A percentile compares a stretch with the other conserved stretches of the same genome.
phyloP scores from a whole-genome alignment of 37 sponge, comb jelly and placozoan genomes.

The Beroe ovata region DNA sequence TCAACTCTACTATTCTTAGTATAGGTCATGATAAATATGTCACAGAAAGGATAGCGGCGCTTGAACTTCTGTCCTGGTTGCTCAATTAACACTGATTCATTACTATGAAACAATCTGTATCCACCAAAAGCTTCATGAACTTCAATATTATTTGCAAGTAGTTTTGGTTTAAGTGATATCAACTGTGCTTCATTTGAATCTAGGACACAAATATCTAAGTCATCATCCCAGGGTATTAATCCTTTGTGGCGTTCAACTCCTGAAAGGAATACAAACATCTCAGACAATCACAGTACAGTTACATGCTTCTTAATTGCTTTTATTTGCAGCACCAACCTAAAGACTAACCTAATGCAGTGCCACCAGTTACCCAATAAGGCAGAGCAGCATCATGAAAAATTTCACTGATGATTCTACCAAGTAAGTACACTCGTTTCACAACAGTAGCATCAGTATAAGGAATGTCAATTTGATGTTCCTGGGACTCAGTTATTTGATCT shows the following conservation, averaged over 20 bases:
- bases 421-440: neutral
- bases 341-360: neutral
- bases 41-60: neutral
- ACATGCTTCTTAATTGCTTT: too few species aligned
- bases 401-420: neutral
- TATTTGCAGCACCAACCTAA: too few species aligned
- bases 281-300: too few species aligned
- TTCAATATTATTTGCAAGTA: neutral
- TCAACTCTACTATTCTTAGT: neutral
- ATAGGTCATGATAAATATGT: neutral
- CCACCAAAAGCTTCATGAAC: neutral
- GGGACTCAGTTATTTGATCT: too few species aligned
- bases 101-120: neutral
- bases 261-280: too few species aligned
- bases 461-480: too few species aligned
- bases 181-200: neutral
- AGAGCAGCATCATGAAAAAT: neutral
- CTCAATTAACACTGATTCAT: neutral
- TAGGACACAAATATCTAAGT: neutral
- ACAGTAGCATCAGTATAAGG: neutral
- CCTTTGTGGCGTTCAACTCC: neutral
- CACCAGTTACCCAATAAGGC: neutral
- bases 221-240: neutral
- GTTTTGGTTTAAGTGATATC: neutral
- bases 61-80: neutral